Evolutionary conservation across 2,113 vertebrate species (phyloP), one percentile per base, ranked within the genome.

Genomic region (Triplophysa rosa): DNA sequence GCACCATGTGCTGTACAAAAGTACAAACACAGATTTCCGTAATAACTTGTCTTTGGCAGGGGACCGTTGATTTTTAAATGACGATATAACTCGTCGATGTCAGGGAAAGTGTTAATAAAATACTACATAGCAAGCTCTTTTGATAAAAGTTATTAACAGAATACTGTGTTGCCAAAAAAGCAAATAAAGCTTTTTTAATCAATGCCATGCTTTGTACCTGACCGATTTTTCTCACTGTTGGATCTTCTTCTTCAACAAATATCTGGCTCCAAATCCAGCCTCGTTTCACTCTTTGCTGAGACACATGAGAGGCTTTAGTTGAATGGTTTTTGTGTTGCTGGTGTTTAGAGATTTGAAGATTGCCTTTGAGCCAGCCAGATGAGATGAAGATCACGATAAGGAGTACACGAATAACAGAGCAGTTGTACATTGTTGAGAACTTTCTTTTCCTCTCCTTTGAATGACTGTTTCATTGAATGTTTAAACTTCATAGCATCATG

Each of bases 191-290:
- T 19, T 17, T 58, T n/a, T 63, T 13, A 62, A 62, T 56, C 52
- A 56, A 56, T 4, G 4, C 17, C 52, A 1, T 58, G 19, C 54
- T 12, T 19, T 80, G 59, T 95, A 99, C 97, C 96, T 94, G 94
- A 85, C 95, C 95, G 84, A 98, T 86, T 75, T 89, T 88, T 9
- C 91, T 83, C 59, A 86, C 89, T 59, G 80, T 79, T 0, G 74
- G 84, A 58, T 90, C 87, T 82, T 98, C 96, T 86, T 99, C 96
- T 0, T 88, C 93, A 63, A 89, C 95, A 89, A 93, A 93, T 84
- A 96, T 83, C 61, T 94, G 93, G 19, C 94, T 94, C 95, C 95
- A 95, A 71, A 95, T 85, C 94, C 96, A 97, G 76, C 86, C 87
- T 67, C 95, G 94, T 89, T 90, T 97, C 76, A 91, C 85, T 90